phyloP scores from a whole-genome alignment of 2,113 vertebrate species.

The Turdus rufiventris region DNA sequence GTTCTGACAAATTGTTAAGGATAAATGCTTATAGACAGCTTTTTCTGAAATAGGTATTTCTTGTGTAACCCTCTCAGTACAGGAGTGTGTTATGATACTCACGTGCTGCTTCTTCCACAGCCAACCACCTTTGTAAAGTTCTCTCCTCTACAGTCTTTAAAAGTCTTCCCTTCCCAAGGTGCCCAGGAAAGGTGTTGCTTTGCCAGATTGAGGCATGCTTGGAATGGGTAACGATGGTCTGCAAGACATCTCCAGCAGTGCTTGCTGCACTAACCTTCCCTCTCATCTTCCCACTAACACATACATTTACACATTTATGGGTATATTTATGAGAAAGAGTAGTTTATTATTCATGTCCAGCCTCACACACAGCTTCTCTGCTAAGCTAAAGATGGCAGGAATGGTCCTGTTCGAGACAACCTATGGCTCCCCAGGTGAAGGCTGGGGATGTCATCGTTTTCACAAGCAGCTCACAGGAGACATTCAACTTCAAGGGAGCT shows the following conservation, averaged over 20 bases:
- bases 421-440: background rate
- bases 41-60: background rate
- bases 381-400: background rate
- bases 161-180: background rate
- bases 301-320: background rate
- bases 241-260: background rate
- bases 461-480: background rate
- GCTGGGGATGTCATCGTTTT: background rate
- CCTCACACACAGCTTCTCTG: background rate
- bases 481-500: background rate
- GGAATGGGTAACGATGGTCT: background rate
- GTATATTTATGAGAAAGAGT: conserved; percentile 2
- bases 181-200: background rate
- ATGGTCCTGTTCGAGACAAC: background rate
- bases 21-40: background rate
- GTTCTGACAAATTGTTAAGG: conserved; percentile 1
- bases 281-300: background rate
- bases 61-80: background rate
- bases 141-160: background rate
- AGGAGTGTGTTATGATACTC: background rate
- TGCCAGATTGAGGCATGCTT: background rate
- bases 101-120: background rate
- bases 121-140: background rate
- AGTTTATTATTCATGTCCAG: conserved; percentile 29
- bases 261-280: background rate